Conservation (phyloP, 2,113 vertebrate species). For the Centropristis striata region DNA sequence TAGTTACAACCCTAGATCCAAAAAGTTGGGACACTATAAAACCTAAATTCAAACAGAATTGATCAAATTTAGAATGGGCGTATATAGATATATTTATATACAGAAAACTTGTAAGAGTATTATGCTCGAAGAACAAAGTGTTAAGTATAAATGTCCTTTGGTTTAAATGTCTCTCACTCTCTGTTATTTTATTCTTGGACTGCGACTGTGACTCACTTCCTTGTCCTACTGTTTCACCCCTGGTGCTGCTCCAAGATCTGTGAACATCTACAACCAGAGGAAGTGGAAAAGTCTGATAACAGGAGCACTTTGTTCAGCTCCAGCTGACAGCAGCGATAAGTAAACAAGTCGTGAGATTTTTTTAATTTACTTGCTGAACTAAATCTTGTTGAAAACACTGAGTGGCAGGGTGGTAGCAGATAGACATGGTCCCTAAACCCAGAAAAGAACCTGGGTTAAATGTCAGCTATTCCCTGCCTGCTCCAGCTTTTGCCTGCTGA, state of each 20-base stretch:
- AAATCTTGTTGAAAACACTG: background rate
- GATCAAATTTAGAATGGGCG: too few relatives aligned
- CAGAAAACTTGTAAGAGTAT: too few relatives aligned
- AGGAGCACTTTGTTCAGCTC: constrained; percentile 39
- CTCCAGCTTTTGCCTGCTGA: background rate
- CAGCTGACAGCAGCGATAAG: constrained; percentile 35
- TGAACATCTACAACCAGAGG: constrained; percentile 38
- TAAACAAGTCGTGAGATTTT: constrained; percentile 31
- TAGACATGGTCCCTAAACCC: background rate
- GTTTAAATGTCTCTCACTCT: background rate
- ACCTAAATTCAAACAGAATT: too few relatives aligned
- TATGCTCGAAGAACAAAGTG: background rate
- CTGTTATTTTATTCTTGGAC: constrained; percentile 39
- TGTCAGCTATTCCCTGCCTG: background rate
- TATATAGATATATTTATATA: too few relatives aligned
- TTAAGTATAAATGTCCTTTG: background rate
- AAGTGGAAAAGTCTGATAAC: constrained; percentile 49
- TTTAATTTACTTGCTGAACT: background rate
- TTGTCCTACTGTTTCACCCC: constrained; percentile 1
- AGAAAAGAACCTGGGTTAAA: background rate
- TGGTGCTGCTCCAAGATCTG: constrained; percentile 20
- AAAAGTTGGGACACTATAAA: too few relatives aligned
- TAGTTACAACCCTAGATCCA: too few relatives aligned
- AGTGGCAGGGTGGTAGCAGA: background rate
- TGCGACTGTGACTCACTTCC: constrained; percentile 47